Base-by-base conservation (phyloP, 2,797 vertebrate genomes). In the Anabacerthia variegaticeps region DNA sequence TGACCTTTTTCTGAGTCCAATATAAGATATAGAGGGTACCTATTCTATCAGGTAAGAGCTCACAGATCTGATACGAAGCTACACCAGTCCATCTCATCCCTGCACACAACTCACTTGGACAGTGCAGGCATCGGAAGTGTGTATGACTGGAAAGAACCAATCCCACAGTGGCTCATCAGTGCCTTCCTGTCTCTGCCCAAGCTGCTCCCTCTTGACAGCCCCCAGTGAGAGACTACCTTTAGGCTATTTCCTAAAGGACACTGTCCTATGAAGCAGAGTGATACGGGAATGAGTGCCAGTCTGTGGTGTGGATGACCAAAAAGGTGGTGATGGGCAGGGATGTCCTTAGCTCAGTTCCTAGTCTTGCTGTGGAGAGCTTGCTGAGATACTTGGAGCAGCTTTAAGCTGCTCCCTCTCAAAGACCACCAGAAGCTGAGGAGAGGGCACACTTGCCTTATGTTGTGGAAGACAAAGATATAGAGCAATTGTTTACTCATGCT, bases 131-230 rank as follows among this genome's bases (percentile, higher is more conserved):
- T 3, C 18, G 66, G 18, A 34, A 91, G 2, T 0, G 0, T 2
- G 1, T 7, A 23, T 67, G 65, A 12, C 55, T 15, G 14, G 19
- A 56, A 59, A n/a, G 48, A 34, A 12, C 16, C 0, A 0, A 80
- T 58, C 48, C 54, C 22, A 8, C 51, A 48, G 48, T 30, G 23
- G 24, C 65, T 48, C 27, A 10, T 12, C 24, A 26, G 32, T 28
- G 48, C 43, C 41, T 20, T 39, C 48, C 81, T 84, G 44, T 28
- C 23, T 48, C 36, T 67, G 34, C 58, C 58, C 24, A 46, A 19
- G 48, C 66, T n/a, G 30, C 15, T 56, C 14, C 41, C 23, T 59
- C 61, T 46, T 48, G 43, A 15, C 48, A 77, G 36, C 16, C 21
- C 27, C 26, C 30, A 22, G 0, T 19, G 68, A 74, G 7, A 86